Conservation (phyloP, 2,888 invertebrate species). For the Drosophila koepferae region DNA sequence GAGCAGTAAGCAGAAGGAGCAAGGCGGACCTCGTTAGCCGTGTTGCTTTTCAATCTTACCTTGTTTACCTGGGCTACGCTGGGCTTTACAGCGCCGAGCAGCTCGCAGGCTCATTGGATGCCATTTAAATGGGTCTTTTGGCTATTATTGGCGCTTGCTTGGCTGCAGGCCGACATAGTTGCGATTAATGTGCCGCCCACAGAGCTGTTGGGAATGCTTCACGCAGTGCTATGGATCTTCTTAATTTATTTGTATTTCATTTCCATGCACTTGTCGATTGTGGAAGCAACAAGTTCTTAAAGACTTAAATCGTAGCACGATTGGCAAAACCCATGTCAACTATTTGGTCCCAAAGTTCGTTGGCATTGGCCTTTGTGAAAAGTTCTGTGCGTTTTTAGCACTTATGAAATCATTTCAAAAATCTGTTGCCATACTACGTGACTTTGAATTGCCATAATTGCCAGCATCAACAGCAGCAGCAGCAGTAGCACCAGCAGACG, state of each 20-base stretch:
- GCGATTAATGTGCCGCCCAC: constrained; percentile 61
- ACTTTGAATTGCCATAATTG: constrained; percentile 73
- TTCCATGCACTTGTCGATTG: constrained; percentile 23
- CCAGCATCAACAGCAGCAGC: constrained; percentile 24
- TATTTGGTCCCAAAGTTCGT: constrained; percentile 10
- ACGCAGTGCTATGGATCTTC: constrained; percentile 28
- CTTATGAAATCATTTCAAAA: constrained; percentile 75
- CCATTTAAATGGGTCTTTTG: constrained; percentile 70
- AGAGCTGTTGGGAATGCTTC: constrained; percentile 20
- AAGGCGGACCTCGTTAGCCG: constrained; percentile 10
- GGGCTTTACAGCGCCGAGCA: constrained; percentile 1
- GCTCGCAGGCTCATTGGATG: constrained; percentile 40
- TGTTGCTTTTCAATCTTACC: constrained; percentile 37
- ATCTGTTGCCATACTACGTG: constrained; percentile 68
- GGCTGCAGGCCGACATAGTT: constrained; percentile 25
- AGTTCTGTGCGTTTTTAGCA: constrained; percentile 33
- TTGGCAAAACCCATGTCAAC: not conserved
- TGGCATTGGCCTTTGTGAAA: constrained; percentile 41
- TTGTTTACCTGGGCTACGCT: constrained; percentile 25
- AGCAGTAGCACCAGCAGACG: not conserved
- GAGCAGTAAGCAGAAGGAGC: not conserved
- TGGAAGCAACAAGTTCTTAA: constrained; percentile 53
- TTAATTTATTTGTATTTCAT: constrained; percentile 53
- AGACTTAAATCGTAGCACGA: constrained; percentile 11
- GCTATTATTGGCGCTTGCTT: constrained; percentile 62